These are phyloP conservation scores for Napeogenes inachia DNA, from an alignment of 2,888 invertebrate genomes.

Conservation along the genomic window DNA sequence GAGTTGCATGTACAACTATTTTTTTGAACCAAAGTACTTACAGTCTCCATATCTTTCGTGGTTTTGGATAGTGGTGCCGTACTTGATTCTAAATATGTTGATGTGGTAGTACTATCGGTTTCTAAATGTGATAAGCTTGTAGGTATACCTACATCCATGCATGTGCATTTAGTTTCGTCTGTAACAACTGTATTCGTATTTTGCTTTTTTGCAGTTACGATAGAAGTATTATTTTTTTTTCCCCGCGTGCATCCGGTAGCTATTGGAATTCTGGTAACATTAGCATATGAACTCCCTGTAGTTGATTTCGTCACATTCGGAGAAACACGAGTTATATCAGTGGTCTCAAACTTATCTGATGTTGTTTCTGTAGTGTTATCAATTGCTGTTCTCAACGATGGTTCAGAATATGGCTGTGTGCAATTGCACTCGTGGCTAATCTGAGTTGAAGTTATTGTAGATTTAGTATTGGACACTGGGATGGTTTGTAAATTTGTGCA, in stretches of 20 bases:
- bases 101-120: slow-evolving; percentile 7
- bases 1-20: slow-evolving; percentile 1
- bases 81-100: neutral
- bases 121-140: neutral
- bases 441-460: neutral
- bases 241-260: neutral
- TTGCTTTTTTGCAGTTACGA: too few species aligned
- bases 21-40: slow-evolving; percentile 12
- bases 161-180: slow-evolving; percentile 7
- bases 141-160: neutral
- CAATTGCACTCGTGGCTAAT: neutral
- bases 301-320: neutral
- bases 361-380: neutral
- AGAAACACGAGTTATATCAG: too few species aligned
- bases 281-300: neutral
- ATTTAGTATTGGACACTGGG: neutral
- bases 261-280: neutral
- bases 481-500: neutral
- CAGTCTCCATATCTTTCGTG: slow-evolving; percentile 1
- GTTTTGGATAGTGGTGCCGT: neutral
- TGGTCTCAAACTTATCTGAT: too few species aligned
- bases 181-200: neutral
- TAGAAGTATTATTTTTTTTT: neutral
- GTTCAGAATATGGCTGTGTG: neutral
- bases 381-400: neutral